Conservation (phyloP, 2,888 invertebrate genomes). For the Callinectes sapidus region DNA sequence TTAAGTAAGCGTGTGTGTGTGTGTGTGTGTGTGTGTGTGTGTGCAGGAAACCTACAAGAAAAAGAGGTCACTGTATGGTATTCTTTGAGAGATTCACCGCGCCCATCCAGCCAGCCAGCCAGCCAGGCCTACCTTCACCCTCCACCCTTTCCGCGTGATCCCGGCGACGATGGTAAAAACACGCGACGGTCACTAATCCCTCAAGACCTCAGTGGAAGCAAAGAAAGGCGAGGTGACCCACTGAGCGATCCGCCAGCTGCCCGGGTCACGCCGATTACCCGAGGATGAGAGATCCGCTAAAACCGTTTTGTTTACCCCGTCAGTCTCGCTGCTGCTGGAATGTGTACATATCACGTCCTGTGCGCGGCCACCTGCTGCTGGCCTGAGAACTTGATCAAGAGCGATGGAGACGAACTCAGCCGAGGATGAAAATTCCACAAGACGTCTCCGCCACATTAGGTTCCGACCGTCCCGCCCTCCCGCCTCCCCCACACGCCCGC, state of each 20-base stretch:
- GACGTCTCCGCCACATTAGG: constrained; percentile 17
- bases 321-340: neutral
- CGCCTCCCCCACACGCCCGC: neutral
- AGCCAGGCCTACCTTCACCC: neutral
- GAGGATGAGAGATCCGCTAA: neutral
- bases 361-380: neutral
- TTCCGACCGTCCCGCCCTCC: too few species aligned
- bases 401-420: neutral
- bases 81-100: neutral
- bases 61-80: neutral
- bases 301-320: constrained; percentile 29
- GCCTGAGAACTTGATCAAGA: constrained; percentile 5
- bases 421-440: constrained; percentile 13
- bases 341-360: constrained; percentile 13
- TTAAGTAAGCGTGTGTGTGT: neutral
- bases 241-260: constrained; percentile 27
- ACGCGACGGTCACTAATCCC: constrained; percentile 21
- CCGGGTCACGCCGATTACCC: constrained; percentile 16
- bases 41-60: neutral
- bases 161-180: constrained; percentile 7
- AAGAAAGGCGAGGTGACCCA: constrained; percentile 10
- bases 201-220: neutral
- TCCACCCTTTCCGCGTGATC: neutral
- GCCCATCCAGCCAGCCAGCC: neutral
- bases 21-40: constrained; percentile 22